Conservation (phyloP, 2,888 invertebrate species). For the Tryphoninae sp. region DNA sequence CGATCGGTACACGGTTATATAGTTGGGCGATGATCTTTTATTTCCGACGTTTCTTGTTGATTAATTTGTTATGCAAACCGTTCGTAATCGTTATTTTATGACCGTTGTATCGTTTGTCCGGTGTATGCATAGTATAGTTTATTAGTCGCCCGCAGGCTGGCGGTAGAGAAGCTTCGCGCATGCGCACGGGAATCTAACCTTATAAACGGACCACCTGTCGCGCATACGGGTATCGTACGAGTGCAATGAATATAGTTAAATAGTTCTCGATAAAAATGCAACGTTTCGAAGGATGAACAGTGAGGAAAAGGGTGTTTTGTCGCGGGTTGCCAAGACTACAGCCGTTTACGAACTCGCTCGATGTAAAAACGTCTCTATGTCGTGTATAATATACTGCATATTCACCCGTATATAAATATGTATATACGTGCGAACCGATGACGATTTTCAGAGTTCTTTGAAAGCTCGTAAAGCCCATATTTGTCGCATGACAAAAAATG, state of each 20-base stretch:
- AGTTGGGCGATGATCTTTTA: no score
- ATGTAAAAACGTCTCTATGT: constrained; percentile 54
- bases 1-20: no score
- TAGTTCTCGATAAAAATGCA: constrained; percentile 64
- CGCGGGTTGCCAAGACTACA: constrained; percentile 73
- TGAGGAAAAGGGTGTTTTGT: constrained; percentile 69
- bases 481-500: not conserved
- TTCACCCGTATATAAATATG: not conserved
- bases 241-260: constrained; percentile 54
- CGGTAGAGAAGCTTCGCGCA: not conserved
- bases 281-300: constrained; percentile 52
- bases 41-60: no score
- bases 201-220: constrained; percentile 39
- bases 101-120: not conserved
- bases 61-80: no score
- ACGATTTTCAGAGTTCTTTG: constrained; percentile 65
- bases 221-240: not conserved
- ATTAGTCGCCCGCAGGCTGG: not conserved
- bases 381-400: not conserved
- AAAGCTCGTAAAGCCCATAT: constrained; percentile 47
- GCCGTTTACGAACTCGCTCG: constrained; percentile 67
- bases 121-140: not conserved
- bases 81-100: not conserved
- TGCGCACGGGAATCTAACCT: constrained; percentile 11
- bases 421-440: constrained; percentile 57